A percentile compares a stretch with the other conserved stretches of the same genome.
These are phyloP conservation scores for Sarcophaga variegata DNA, from an alignment of 2,888 invertebrate species.

Conservation along the genomic window DNA sequence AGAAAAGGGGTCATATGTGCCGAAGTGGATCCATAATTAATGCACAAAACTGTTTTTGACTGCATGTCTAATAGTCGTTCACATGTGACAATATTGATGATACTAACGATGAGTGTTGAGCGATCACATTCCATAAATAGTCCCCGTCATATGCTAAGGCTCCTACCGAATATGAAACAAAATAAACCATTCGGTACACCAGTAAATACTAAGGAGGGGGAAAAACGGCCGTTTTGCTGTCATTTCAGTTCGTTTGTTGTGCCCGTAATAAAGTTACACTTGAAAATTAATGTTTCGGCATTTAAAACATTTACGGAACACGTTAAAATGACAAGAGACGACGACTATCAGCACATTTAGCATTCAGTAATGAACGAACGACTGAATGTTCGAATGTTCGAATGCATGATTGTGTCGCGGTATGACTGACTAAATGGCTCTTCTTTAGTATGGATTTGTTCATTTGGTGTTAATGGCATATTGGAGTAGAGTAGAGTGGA, in stretches of 20 bases:
- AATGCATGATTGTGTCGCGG: background rate
- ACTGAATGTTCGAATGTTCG: slow-evolving; percentile 10
- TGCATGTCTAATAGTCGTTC: slow-evolving; percentile 1
- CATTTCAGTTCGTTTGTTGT: slow-evolving; percentile 47
- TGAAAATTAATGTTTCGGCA: slow-evolving; percentile 80
- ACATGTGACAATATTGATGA: background rate
- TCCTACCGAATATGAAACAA: background rate
- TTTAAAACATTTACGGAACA: slow-evolving; percentile 78
- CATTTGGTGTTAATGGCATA: slow-evolving; percentile 9
- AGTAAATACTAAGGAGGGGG: slow-evolving; percentile 9
- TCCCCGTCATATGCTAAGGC: background rate
- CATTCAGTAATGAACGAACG: slow-evolving; percentile 22
- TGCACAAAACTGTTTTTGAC: too few relatives aligned
- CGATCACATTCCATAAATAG: slow-evolving; percentile 68
- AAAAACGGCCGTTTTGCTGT: slow-evolving; percentile 21
- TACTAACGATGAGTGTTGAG: slow-evolving; percentile 50
- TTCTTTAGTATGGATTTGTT: background rate
- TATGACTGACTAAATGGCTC: slow-evolving; percentile 35
- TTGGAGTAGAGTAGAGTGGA: slow-evolving; percentile 6
- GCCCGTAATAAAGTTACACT: slow-evolving; percentile 78
- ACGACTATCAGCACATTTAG: background rate
- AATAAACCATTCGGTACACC: background rate
- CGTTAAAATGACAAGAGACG: slow-evolving; percentile 77
- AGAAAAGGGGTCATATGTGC: slow-evolving; percentile 73
- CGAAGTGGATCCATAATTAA: slow-evolving; percentile 76